phyloP scores from a whole-genome alignment of 2,113 vertebrate genomes.

The Neofelis nebulosa region DNA sequence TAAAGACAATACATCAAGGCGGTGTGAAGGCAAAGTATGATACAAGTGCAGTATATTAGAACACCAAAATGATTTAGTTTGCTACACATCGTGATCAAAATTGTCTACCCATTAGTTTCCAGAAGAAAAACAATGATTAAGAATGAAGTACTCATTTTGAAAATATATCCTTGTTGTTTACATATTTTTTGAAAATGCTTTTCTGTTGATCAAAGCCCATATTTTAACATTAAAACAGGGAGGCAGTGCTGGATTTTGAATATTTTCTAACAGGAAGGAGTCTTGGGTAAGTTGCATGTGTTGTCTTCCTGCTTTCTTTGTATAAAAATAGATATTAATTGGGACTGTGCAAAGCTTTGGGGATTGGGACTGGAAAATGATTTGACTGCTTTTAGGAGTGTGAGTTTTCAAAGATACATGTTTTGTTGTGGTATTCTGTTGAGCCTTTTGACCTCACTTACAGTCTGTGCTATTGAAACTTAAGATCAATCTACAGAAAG shows the following conservation, averaged over 20 bases:
- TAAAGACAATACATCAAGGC: background rate
- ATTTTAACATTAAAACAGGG: background rate
- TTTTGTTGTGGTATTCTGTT: slow-evolving; percentile 2
- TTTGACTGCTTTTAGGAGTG: slow-evolving; percentile 24
- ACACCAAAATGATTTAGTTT: background rate
- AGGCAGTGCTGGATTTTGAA: background rate
- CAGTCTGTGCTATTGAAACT: slow-evolving; percentile 6
- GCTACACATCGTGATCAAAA: background rate
- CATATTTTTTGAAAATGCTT: background rate
- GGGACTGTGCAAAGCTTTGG: background rate
- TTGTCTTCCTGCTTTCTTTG: background rate
- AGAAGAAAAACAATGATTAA: slow-evolving; percentile 36
- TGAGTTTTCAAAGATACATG: background rate
- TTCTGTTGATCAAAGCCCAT: background rate
- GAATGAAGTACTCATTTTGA: background rate
- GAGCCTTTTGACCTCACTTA: slow-evolving; percentile 27
- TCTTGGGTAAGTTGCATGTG: background rate
- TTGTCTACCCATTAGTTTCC: background rate
- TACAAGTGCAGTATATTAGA: background rate
- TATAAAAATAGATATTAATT: slow-evolving; percentile 52
- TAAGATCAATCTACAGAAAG: background rate
- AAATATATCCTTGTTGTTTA: background rate
- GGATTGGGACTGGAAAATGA: background rate
- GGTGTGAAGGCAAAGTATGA: background rate
- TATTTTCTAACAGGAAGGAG: slow-evolving; percentile 12